Conservation (phyloP, 2,113 vertebrate genomes). For the Tympanuchus pallidicinctus region DNA sequence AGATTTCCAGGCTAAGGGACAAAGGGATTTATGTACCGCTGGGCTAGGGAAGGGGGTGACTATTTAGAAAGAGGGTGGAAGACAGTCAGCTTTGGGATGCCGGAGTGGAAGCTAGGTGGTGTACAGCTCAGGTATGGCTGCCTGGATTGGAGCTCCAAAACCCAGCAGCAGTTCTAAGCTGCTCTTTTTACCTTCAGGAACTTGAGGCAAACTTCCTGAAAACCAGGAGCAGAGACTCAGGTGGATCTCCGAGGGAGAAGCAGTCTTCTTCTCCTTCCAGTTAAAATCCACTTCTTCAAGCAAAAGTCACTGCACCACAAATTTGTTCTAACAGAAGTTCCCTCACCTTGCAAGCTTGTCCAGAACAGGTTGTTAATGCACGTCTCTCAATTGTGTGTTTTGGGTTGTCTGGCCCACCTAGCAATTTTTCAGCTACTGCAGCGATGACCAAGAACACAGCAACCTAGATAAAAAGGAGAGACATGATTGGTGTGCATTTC, state of each 20-base stretch:
- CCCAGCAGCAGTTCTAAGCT: neutral
- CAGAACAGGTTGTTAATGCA: rapidly evolving
- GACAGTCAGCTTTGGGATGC: neutral
- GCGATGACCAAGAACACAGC: rapidly evolving
- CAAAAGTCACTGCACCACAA: neutral
- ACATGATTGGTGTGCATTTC: neutral
- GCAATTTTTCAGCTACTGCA: neutral
- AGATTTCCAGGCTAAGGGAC: constrained; percentile 56
- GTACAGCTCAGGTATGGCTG: neutral
- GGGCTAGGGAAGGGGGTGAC: neutral
- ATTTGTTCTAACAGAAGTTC: neutral
- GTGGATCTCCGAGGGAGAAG: neutral
- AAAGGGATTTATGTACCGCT: constrained; percentile 9
- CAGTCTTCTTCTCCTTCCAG: neutral
- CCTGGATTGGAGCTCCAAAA: neutral
- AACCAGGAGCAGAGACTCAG: neutral
- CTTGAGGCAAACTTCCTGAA: neutral
- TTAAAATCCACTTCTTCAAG: neutral
- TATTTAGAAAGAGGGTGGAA: neutral
- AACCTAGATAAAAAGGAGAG: neutral
- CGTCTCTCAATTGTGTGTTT: neutral
- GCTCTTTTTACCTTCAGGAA: neutral
- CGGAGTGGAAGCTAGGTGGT: neutral
- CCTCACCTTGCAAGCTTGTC: neutral
- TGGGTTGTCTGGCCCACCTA: neutral